A percentile compares a stretch with the other conserved stretches of the same genome.
Evolutionary conservation across 2,797 vertebrate species (phyloP).

Genomic region (Silurus lanzhouensis): DNA sequence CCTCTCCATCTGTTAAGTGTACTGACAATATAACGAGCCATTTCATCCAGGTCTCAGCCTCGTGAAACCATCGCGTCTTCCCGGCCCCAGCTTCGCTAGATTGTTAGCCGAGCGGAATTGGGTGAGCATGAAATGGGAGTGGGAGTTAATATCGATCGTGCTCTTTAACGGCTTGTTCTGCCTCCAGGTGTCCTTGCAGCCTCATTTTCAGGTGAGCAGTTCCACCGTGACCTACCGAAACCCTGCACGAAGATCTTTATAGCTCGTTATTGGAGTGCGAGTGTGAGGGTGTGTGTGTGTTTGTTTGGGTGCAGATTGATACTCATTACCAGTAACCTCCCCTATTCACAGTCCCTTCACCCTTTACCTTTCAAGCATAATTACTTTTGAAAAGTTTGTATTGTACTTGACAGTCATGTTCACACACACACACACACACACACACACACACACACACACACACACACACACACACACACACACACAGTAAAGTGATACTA

Average conservation of each 20-base stretch:
- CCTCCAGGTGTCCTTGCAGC: slow-evolving; percentile 90
- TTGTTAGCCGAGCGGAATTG: slow-evolving; percentile 94
- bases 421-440: not conserved
- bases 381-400: not conserved
- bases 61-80: slow-evolving; percentile 83
- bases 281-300: not conserved
- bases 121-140: slow-evolving; percentile 99
- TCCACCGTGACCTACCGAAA: slow-evolving; percentile 64
- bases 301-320: not conserved
- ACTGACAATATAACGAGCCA: slow-evolving; percentile 92
- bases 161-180: slow-evolving; percentile 89
- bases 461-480: no score
- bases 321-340: not conserved
- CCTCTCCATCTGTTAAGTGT: slow-evolving; percentile 88
- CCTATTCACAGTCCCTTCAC: not conserved
- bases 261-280: slow-evolving; percentile 57
- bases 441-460: no score
- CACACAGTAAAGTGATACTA: no score
- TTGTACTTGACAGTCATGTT: not conserved
- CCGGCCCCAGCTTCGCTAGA: slow-evolving; percentile 82
- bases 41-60: slow-evolving; percentile 81
- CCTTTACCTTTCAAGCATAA: not conserved
- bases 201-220: slow-evolving; percentile 80
- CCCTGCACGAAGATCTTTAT: slow-evolving; percentile 63
- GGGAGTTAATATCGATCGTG: slow-evolving; percentile 96